Conservation (phyloP, 2,113 vertebrate species). For the Platysternon megacephalum region DNA sequence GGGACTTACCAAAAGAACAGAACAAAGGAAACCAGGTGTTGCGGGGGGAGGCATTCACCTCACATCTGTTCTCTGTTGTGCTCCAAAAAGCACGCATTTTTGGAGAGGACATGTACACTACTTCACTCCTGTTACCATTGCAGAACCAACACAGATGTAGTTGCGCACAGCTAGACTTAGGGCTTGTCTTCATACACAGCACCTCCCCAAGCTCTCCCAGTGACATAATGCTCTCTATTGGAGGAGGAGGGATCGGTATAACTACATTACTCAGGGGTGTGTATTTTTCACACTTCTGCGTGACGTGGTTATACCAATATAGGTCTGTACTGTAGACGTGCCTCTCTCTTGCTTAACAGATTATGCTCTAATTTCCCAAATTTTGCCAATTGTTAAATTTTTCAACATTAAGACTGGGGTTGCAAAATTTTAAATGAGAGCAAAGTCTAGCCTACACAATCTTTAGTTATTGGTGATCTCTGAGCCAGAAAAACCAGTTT, state of each 20-base stretch:
- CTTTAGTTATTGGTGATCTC: too few relatives aligned
- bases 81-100: not conserved
- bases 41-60: not conserved
- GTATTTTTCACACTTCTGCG: too few relatives aligned
- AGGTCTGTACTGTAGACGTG: too few relatives aligned
- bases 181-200: too few relatives aligned
- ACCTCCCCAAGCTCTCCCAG: too few relatives aligned
- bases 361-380: not conserved
- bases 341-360: not conserved
- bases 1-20: not conserved
- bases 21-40: not conserved
- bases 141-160: not conserved
- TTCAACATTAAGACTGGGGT: not conserved
- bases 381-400: not conserved
- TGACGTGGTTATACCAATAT: too few relatives aligned
- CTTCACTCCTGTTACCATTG: not conserved
- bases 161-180: not conserved
- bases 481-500: not conserved
- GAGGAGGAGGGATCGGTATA: too few relatives aligned
- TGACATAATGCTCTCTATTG: too few relatives aligned
- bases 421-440: not conserved
- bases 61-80: not conserved
- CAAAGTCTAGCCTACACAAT: not conserved
- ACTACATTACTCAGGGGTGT: too few relatives aligned
- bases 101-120: not conserved